These are phyloP conservation scores for Antedon mediterranea DNA, from an alignment of 53 echinoderm and acorn worm species.

Conservation along the genomic window DNA sequence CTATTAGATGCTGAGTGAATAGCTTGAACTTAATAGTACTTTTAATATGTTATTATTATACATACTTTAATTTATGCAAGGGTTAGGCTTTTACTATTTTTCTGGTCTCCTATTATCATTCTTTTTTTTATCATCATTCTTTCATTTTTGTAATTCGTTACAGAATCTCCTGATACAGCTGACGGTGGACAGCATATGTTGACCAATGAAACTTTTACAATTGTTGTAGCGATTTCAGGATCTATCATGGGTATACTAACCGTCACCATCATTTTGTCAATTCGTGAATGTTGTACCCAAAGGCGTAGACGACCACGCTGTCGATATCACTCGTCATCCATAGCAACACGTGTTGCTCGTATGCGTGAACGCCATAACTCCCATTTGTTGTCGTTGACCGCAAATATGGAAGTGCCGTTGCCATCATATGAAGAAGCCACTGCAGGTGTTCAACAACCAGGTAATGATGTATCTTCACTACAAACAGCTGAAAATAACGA, in stretches of 20 bases:
- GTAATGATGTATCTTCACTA: neutral
- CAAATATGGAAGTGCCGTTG: conserved; percentile 23
- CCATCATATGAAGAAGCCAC: conserved; percentile 39
- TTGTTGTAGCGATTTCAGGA: conserved; percentile 40
- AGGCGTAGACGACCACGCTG: neutral
- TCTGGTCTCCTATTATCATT: no score
- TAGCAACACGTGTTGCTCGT: conserved; percentile 19
- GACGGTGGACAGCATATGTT: conserved; percentile 1
- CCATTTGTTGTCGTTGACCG: conserved; percentile 22
- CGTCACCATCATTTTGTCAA: conserved; percentile 26
- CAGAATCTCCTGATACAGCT: neutral
- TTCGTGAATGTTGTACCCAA: conserved; percentile 14
- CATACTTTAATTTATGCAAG: no score
- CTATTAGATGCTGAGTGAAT: no score
- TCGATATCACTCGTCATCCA: conserved; percentile 11
- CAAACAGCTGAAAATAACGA: neutral
- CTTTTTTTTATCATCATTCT: no score
- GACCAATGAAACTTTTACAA: conserved; percentile 31
- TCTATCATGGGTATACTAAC: conserved; percentile 33
- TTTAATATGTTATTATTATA: no score
- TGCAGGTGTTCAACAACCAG: neutral
- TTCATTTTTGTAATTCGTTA: neutral
- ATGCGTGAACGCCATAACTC: conserved; percentile 23
- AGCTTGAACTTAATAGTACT: no score
- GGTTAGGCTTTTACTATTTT: no score